Base-by-base conservation (phyloP, 2,797 vertebrate species). In the Trachurus trachurus region DNA sequence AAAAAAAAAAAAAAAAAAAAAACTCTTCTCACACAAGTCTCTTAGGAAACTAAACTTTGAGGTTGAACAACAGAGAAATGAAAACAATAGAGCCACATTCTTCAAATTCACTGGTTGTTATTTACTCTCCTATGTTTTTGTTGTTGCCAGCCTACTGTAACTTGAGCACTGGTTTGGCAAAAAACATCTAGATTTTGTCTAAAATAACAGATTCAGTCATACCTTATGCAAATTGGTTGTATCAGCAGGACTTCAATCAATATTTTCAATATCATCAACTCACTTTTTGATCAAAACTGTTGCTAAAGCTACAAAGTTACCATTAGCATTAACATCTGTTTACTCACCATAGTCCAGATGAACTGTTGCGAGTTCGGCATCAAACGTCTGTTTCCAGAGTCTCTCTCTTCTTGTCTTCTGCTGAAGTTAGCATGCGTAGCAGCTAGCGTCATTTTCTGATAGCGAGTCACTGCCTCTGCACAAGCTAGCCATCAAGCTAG, bases 1-100 rank as follows among this genome's bases (percentile, higher is more conserved):
- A 66, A 65, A 71, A n/a, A n/a, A n/a, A n/a, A n/a, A n/a, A n/a
- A n/a, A n/a, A 58, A 61, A 76, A 71, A 83, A 37, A 37, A 37
- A 37, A 34, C 54, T 13, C 62, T n/a, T 62, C 60, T 80, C 70
- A 29, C 73, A 64, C 57, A 42, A 34, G 26, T 61, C 66, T 52
- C 66, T 63, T 21, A 8, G 67, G 37, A 81, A 71, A 77, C 54
- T 22, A 17, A 80, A 76, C 64, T 58, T 47, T 56, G 44, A 80
- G 19, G 59, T 21, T 21, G 39, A 9, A 42, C 21, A 19, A 31
- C 5, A 57, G 15, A 29, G 15, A 31, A 15, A 71, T 80, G 71
- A 72, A 70, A 80, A 74, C 66, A 54, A 70, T 16, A 34, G 13
- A 59, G 39, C 16, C 47, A 56, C 45, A 58, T 22, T 44, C 11